Conservation (phyloP, 1,140 invertebrate species). For the Drosophila varians region DNA sequence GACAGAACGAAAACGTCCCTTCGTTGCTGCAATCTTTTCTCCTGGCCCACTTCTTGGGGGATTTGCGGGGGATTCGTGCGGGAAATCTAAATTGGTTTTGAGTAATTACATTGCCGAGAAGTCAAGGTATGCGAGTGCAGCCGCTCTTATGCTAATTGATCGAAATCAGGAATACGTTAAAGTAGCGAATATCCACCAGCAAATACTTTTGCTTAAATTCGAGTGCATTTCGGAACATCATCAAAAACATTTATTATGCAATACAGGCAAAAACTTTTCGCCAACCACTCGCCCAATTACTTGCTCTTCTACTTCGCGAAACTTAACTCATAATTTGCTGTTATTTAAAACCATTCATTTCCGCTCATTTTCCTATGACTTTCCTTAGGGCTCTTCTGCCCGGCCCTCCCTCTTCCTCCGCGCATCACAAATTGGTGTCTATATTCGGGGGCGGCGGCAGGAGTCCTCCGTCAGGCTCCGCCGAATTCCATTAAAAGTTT, state of each 20-base stretch:
- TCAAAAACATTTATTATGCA: conserved; percentile 77
- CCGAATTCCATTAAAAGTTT: conserved; percentile 81
- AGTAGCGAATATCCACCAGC: not conserved
- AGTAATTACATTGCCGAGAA: conserved; percentile 70
- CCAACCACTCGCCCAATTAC: conserved; percentile 17
- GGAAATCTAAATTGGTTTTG: conserved; percentile 78
- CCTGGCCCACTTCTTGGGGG: conserved; percentile 5
- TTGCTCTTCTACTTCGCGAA: conserved; percentile 48
- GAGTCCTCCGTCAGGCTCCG: conserved; percentile 44
- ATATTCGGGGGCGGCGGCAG: conserved; percentile 64
- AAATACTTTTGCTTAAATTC: not conserved
- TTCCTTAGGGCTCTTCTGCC: conserved; percentile 9
- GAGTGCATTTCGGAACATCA: conserved; percentile 32
- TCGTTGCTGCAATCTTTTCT: conserved; percentile 43
- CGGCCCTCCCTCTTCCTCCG: not conserved
- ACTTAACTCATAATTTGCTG: conserved; percentile 81
- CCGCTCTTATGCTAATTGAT: no score
- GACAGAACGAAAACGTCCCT: conserved; percentile 64
- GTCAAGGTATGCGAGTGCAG: no score
- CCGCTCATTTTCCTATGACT: conserved; percentile 77
- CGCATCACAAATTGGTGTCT: conserved; percentile 62
- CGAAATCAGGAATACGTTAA: not conserved
- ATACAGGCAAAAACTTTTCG: conserved; percentile 68
- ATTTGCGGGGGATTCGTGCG: conserved; percentile 40
- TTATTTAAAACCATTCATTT: conserved; percentile 82